Conservation (phyloP, 2,113 vertebrate genomes). For the Anguilla japonica region DNA sequence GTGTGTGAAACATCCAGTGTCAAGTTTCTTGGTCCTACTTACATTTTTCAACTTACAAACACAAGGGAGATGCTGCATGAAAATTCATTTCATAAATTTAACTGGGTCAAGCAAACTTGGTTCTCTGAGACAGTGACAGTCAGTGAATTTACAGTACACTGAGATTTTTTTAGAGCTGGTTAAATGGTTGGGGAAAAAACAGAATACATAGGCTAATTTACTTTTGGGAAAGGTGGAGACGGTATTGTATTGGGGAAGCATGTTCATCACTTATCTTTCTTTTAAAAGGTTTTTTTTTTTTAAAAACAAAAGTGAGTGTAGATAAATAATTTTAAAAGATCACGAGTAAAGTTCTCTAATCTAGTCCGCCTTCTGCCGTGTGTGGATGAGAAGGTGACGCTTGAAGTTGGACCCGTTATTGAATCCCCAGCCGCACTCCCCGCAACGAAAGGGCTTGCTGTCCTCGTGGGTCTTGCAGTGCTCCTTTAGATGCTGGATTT, state of each 20-base stretch:
- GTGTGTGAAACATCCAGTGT: too few relatives aligned
- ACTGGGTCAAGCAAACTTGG: too few relatives aligned
- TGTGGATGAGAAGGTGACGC: conserved; percentile 53
- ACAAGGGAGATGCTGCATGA: not conserved
- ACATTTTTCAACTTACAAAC: not conserved
- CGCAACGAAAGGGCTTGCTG: conserved; percentile 63
- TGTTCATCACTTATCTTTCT: too few relatives aligned
- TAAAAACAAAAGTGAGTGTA: not conserved
- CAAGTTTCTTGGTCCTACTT: not conserved
- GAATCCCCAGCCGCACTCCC: conserved; percentile 60
- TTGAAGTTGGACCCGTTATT: conserved; percentile 67
- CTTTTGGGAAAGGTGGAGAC: not conserved
- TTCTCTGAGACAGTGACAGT: not conserved
- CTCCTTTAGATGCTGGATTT: conserved; percentile 67
- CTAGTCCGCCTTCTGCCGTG: conserved; percentile 30
- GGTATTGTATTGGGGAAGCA: not conserved
- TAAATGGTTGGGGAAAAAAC: too few relatives aligned
- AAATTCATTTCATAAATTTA: not conserved
- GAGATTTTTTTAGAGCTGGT: too few relatives aligned
- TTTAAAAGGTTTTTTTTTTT: too few relatives aligned
- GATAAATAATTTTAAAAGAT: not conserved
- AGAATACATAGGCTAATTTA: not conserved
- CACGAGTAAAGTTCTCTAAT: not conserved
- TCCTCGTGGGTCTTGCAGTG: conserved; percentile 57
- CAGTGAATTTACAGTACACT: too few relatives aligned